Evolutionary conservation across 92 coral and sea anemone genomes (phyloP).

Genomic region (Bergia sp.): DNA sequence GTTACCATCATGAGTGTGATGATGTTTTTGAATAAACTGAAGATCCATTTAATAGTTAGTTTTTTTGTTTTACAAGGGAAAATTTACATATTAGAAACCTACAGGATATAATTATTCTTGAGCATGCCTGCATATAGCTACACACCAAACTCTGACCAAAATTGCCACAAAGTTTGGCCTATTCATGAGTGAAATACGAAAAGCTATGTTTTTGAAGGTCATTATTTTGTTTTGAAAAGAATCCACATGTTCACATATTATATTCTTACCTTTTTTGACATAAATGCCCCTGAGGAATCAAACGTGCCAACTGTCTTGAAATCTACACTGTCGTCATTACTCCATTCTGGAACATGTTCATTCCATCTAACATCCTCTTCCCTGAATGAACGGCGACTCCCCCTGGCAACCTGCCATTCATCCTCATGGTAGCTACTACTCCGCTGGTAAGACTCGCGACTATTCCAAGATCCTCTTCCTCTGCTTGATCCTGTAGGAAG

Average conservation of each 20-base stretch:
- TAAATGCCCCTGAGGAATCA: constrained; percentile 96
- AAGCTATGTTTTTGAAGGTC: not conserved
- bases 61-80: too few relatives aligned
- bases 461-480: constrained; percentile 81
- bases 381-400: constrained; percentile 74
- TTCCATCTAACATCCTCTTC: constrained; percentile 80
- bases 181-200: not conserved
- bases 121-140: too few relatives aligned
- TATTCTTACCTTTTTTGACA: constrained; percentile 71
- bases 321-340: constrained; percentile 89
- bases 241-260: not conserved
- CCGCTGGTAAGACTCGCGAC: constrained; percentile 65
- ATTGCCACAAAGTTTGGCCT: too few relatives aligned
- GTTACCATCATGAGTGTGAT: too few relatives aligned
- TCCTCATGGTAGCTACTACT: constrained; percentile 75
- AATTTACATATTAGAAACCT: too few relatives aligned
- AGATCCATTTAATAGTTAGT: too few relatives aligned
- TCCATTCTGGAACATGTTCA: constrained; percentile 93
- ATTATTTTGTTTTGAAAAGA: not conserved
- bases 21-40: too few relatives aligned
- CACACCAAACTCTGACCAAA: too few relatives aligned
- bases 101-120: too few relatives aligned
- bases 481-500: constrained; percentile 51
- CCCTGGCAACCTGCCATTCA: constrained; percentile 87
- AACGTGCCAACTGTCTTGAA: constrained; percentile 84